Percentiles rank a stretch among this genome's conserved stretches.
These are phyloP conservation scores for Eustalomyia histrio DNA, from an alignment of 2,888 invertebrate genomes.

Conservation along the genomic window DNA sequence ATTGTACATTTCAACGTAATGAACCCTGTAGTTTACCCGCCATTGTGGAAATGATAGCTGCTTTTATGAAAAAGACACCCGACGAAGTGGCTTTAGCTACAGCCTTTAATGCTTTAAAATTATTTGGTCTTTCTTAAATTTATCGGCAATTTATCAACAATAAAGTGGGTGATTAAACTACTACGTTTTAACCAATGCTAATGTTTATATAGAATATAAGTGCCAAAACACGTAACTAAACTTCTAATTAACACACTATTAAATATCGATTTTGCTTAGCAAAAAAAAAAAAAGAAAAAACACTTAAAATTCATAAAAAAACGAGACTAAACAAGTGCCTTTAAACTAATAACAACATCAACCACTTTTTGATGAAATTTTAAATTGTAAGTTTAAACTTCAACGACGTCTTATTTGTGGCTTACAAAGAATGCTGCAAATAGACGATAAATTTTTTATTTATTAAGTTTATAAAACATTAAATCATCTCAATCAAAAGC, in stretches of 20 bases:
- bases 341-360: slow-evolving; percentile 23
- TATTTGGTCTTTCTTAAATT: slow-evolving; percentile 89
- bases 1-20: slow-evolving; percentile 97
- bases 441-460: slow-evolving; percentile 52
- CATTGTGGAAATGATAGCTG: slow-evolving; percentile 96
- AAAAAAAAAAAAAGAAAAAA: slow-evolving; percentile 43
- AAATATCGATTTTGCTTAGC: slow-evolving; percentile 27
- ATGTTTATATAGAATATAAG: slow-evolving; percentile 23
- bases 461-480: slow-evolving; percentile 14
- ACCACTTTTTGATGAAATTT: slow-evolving; percentile 40
- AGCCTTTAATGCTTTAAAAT: slow-evolving; percentile 93
- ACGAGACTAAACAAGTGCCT: slow-evolving; percentile 61
- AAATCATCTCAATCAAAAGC: slow-evolving; percentile 23
- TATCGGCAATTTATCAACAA: slow-evolving; percentile 1
- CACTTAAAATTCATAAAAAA: slow-evolving; percentile 35
- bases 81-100: slow-evolving; percentile 95
- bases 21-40: slow-evolving; percentile 97
- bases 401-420: slow-evolving; percentile 57
- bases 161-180: slow-evolving; percentile 29
- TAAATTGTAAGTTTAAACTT: slow-evolving; percentile 34
- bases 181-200: slow-evolving; percentile 44
- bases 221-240: slow-evolving; percentile 56
- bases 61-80: slow-evolving; percentile 90
- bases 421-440: slow-evolving; percentile 13
- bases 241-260: slow-evolving; percentile 17